Conservation (phyloP, 2,888 invertebrate genomes). For the Muschampia plurimacula region DNA sequence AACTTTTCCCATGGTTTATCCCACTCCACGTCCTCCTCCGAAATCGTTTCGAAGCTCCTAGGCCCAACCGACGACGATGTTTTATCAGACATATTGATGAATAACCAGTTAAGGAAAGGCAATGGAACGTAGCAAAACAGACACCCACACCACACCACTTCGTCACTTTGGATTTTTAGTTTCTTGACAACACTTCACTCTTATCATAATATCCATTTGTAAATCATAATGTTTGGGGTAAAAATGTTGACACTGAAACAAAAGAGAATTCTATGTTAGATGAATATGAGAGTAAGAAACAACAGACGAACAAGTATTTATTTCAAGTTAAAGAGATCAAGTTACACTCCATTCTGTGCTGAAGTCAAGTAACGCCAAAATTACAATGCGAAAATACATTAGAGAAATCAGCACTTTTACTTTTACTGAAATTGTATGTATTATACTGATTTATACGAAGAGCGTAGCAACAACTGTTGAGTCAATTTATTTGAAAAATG, state of each 20-base stretch:
- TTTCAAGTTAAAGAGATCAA: constrained; percentile 7
- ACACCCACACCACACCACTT: constrained; percentile 82
- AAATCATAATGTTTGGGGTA: constrained; percentile 86
- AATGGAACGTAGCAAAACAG: constrained; percentile 81
- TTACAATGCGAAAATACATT: constrained; percentile 23
- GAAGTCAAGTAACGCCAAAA: constrained; percentile 16
- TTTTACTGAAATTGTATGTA: constrained; percentile 36
- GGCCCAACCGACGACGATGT: constrained; percentile 80
- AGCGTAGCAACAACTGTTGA: not conserved
- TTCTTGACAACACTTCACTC: constrained; percentile 86
- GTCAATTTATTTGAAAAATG: constrained; percentile 16
- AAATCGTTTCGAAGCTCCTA: constrained; percentile 83
- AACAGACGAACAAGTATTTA: not conserved
- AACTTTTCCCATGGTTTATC: constrained; percentile 82
- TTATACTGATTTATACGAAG: constrained; percentile 12
- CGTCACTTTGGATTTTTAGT: constrained; percentile 86
- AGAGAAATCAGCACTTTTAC: constrained; percentile 35
- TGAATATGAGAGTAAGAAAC: not conserved
- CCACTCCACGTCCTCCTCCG: constrained; percentile 78
- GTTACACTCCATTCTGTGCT: constrained; percentile 4
- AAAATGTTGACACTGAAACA: constrained; percentile 85
- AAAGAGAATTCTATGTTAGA: constrained; percentile 54
- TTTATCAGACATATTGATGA: constrained; percentile 78
- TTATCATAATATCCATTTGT: constrained; percentile 86
- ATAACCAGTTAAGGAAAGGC: constrained; percentile 56